A percentile compares a stretch with the other conserved stretches of the same genome.
These are phyloP conservation scores for Crotalus horridus DNA, from an alignment of 2,113 vertebrate species.

Conservation along the genomic window DNA sequence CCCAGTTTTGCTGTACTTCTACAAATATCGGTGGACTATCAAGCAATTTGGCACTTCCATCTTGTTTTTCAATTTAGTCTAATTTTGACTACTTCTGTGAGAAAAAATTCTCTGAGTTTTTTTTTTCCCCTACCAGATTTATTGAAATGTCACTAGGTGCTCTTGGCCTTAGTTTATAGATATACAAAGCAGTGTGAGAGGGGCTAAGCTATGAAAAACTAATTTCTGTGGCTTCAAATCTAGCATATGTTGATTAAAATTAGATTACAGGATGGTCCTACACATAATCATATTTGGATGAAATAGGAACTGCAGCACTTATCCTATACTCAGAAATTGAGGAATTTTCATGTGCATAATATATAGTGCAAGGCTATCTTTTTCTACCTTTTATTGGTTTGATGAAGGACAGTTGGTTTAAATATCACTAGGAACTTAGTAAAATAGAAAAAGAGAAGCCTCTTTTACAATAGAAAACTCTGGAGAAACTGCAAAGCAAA, in stretches of 20 bases:
- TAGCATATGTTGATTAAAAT: neutral
- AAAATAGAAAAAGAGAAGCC: no score
- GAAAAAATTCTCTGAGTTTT: no score
- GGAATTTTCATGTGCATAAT: no score
- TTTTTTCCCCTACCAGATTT: neutral
- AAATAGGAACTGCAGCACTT: neutral
- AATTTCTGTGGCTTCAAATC: neutral
- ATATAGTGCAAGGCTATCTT: no score
- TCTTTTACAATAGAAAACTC: no score
- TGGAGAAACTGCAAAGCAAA: no score
- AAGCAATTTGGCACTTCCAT: neutral
- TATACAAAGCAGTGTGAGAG: neutral
- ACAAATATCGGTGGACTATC: neutral
- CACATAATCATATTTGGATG: neutral
- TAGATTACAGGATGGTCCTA: neutral
- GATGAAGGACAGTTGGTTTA: no score
- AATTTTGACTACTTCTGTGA: neutral
- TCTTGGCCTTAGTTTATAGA: neutral
- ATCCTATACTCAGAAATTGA: neutral
- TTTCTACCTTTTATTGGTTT: no score
- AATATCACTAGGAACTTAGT: no score
- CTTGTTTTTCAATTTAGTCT: neutral
- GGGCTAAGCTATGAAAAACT: neutral
- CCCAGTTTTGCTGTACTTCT: neutral
- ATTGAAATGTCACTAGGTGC: neutral